Evolutionary conservation across 2,888 invertebrate genomes (phyloP), one percentile per base, ranked within the genome.

Genomic region (Ormyrus pomaceus): DNA sequence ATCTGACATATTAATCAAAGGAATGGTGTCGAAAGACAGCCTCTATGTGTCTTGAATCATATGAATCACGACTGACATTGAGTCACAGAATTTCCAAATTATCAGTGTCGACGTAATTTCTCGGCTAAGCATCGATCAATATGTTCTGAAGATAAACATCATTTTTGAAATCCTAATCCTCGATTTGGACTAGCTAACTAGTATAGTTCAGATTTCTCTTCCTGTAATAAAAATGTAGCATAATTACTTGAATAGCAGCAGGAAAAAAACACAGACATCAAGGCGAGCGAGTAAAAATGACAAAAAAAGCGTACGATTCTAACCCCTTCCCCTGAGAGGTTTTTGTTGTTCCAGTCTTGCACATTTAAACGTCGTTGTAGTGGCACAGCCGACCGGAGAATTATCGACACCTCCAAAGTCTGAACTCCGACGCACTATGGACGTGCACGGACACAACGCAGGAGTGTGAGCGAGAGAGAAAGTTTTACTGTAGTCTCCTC

Each of bases 1-100:
- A 74, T 82, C 79, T 79, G 82, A 79, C 79, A 82, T 81, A 76
- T 79, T 82, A 79, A 70, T 55, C 19, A 55, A 62, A 34, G 58
- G 50, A 69, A 77, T 73, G 69, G 9, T 73, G 48, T 77, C 55
- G 7, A 48, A 59, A 68, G 64, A 73, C 59, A 73, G 6, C 5
- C 59, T 68, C 61, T 58, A 64, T 77, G 73, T 80, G 71, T 56
- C 76, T 77, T 48, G 48, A 62, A 53, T 58, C 13, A 66, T 80
- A 56, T 11, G 7, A 45, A 62, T n/a, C 70, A 55, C 53, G n/a
- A 6, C 10, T 9, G 8, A n/a, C 46, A 56, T 64, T 64, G 11
- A 11, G 46, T 45, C 7, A 55, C 9, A 34, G 6, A 13, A 53
- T 69, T 58, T 58, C 4, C 11, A 34, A 11, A 6, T 34, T 55